Conservation (phyloP, 53 echinoderm and acorn worm species). For the Glandiceps talaboti region DNA sequence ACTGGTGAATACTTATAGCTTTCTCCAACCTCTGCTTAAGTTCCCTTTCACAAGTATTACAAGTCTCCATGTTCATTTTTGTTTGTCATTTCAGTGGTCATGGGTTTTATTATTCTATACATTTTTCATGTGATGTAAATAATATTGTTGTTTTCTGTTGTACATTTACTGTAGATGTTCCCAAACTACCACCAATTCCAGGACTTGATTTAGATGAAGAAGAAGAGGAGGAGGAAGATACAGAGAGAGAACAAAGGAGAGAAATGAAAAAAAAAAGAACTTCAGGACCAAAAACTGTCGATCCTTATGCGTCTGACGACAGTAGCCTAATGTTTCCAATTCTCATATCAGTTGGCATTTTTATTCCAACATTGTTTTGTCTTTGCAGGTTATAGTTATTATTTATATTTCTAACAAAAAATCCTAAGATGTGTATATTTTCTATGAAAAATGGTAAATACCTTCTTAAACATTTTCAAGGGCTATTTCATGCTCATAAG, state of each 20-base stretch:
- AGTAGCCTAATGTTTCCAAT: conserved; percentile 87
- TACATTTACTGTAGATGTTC: conserved; percentile 33
- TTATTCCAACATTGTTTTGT: conserved; percentile 96
- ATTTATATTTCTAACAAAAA: neutral
- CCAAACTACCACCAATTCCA: conserved; percentile 31
- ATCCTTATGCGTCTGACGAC: conserved; percentile 91
- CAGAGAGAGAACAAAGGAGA: conserved; percentile 11
- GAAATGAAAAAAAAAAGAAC: conserved; percentile 39
- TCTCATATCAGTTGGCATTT: conserved; percentile 80
- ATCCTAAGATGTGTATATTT: neutral
- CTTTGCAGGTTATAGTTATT: conserved; percentile 75
- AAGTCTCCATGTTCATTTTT: no score
- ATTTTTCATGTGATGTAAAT: no score
- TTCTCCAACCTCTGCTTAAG: no score
- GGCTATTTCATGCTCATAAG: no score
- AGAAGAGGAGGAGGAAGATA: conserved; percentile 23
- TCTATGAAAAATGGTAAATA: neutral
- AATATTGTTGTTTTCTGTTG: no score
- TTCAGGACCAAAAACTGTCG: conserved; percentile 86
- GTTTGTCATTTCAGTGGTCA: no score
- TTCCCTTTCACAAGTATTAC: no score
- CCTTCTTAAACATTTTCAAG: neutral
- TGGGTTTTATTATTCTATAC: no score
- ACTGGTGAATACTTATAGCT: no score
- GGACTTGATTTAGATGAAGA: conserved; percentile 34